Conservation (phyloP, 2,113 vertebrate genomes). For the Desmodus rotundus region DNA sequence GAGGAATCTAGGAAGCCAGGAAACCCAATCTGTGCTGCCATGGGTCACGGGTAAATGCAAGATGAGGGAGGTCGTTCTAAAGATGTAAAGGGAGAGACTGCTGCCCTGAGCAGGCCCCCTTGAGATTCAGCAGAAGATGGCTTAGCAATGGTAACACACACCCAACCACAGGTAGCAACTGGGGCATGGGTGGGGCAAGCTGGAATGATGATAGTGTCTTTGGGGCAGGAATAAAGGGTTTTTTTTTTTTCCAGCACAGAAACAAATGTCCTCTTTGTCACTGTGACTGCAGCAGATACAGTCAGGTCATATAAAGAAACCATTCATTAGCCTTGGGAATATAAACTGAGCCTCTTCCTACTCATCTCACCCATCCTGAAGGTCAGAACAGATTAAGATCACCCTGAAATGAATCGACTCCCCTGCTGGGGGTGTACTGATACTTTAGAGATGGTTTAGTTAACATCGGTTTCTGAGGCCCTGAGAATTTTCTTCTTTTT, state of each 20-base stretch:
- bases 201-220: slow-evolving; percentile 38
- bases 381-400: slow-evolving; percentile 63
- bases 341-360: slow-evolving; percentile 28
- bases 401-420: neutral
- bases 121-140: slow-evolving; percentile 52
- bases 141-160: slow-evolving; percentile 48
- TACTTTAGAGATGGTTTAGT: slow-evolving; percentile 29
- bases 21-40: slow-evolving; percentile 29
- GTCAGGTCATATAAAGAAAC: slow-evolving; percentile 51
- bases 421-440: neutral
- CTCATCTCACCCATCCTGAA: slow-evolving; percentile 38
- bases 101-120: neutral
- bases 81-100: neutral
- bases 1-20: neutral
- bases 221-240: slow-evolving; percentile 27
- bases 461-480: neutral
- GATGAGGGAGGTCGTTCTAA: slow-evolving; percentile 17
- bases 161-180: slow-evolving; percentile 41
- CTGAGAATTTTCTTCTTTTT: neutral
- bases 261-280: slow-evolving; percentile 70
- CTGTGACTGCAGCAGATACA: neutral
- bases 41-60: neutral
- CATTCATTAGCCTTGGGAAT: slow-evolving; percentile 54
- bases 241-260: neutral
- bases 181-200: slow-evolving; percentile 8